phyloP scores from a whole-genome alignment of 2,113 vertebrate species.

The Ceyx cyanopectus region DNA sequence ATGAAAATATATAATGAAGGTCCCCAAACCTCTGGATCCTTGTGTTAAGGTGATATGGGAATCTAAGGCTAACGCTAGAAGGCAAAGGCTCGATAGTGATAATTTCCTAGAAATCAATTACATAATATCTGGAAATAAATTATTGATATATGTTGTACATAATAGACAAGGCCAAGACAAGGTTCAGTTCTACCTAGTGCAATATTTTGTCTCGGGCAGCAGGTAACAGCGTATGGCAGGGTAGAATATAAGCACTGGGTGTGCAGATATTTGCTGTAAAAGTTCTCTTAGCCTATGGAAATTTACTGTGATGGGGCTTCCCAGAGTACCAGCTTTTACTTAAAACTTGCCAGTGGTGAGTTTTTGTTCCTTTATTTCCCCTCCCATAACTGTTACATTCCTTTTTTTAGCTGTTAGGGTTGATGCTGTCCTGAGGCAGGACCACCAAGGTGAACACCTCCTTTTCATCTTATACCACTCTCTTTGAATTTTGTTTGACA shows the following conservation, averaged over 20 bases:
- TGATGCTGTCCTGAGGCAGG: background rate
- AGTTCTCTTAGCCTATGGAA: background rate
- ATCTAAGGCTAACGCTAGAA: background rate
- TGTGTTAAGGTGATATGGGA: background rate
- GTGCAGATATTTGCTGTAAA: background rate
- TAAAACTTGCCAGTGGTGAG: background rate
- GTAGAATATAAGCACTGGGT: background rate
- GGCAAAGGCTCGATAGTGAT: background rate
- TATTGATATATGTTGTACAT: background rate
- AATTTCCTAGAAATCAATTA: background rate
- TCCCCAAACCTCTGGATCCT: background rate
- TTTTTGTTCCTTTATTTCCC: background rate
- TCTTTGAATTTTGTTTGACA: background rate
- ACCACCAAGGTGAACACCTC: background rate
- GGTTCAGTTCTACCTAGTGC: background rate
- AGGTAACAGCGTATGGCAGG: background rate
- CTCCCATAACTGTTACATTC: background rate
- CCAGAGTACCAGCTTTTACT: background rate
- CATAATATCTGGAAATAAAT: background rate
- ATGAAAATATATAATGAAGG: background rate
- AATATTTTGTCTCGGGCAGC: fast-evolving
- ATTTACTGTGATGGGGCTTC: background rate
- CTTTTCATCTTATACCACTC: background rate
- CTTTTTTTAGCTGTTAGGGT: background rate
- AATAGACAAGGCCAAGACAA: background rate